Evolutionary conservation across 2,888 invertebrate genomes (phyloP).

Genomic region (Kuschelorhynchus macadamiae): DNA sequence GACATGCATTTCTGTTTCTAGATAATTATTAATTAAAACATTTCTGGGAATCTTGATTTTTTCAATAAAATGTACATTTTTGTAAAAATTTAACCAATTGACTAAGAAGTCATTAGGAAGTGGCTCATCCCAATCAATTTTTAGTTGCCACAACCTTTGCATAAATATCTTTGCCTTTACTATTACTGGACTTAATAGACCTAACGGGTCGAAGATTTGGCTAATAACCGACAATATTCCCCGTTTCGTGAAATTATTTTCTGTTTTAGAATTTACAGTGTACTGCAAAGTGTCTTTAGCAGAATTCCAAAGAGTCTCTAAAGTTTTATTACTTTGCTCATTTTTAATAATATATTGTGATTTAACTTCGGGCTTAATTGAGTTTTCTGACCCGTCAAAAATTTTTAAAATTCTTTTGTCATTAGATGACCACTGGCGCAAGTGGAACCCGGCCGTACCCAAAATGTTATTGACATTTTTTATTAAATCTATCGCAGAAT

Average conservation of each 20-base stretch:
- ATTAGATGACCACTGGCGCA: conserved; percentile 1
- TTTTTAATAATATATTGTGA: conserved; percentile 31
- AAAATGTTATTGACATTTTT: conserved; percentile 12
- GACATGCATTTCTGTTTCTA: conserved; percentile 34
- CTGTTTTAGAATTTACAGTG: background rate
- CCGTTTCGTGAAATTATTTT: conserved; percentile 42
- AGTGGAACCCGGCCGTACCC: conserved; percentile 11
- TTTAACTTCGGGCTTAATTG: conserved; percentile 6
- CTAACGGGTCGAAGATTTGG: conserved; percentile 54
- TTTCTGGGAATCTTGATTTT: conserved; percentile 36
- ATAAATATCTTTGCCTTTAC: conserved; percentile 52
- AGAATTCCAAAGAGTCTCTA: background rate
- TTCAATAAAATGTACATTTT: conserved; percentile 11
- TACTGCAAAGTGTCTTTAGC: conserved; percentile 12
- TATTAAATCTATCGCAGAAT: background rate
- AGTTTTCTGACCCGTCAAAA: background rate
- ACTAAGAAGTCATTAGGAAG: conserved; percentile 4
- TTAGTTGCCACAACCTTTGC: conserved; percentile 46
- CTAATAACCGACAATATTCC: conserved; percentile 50
- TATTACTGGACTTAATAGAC: conserved; percentile 53
- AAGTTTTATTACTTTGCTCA: conserved; percentile 20
- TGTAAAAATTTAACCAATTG: conserved; percentile 34
- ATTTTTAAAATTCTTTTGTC: background rate
- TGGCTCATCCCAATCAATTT: conserved; percentile 51
- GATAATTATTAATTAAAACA: conserved; percentile 12